A percentile compares a stretch with the other conserved stretches of the same genome.
phyloP scores from a whole-genome alignment of 2,797 vertebrate genomes.

The Hirundo rustica region DNA sequence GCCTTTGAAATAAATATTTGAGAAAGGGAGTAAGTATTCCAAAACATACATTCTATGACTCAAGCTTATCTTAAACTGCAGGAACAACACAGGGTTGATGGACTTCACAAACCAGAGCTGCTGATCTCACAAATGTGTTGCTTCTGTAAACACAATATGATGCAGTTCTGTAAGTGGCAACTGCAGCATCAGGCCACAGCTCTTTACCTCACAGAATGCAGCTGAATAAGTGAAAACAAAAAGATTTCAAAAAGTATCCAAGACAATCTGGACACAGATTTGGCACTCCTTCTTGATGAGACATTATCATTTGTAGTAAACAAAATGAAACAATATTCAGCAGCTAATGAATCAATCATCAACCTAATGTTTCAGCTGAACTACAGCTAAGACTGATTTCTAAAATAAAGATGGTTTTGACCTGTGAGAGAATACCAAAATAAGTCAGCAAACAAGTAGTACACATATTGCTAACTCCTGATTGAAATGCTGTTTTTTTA shows the following conservation, averaged over 20 bases:
- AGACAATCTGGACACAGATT: background rate
- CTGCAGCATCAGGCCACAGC: background rate
- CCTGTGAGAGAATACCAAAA: background rate
- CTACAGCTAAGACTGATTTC: background rate
- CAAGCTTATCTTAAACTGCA: background rate
- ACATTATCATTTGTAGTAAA: background rate
- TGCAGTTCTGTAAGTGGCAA: background rate
- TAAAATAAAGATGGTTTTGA: background rate
- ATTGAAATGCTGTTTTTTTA: background rate
- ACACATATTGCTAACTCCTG: background rate
- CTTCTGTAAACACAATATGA: background rate
- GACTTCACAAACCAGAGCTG: background rate
- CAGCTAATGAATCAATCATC: background rate
- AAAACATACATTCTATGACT: background rate
- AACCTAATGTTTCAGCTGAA: background rate
- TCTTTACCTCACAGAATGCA: background rate
- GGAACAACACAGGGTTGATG: background rate
- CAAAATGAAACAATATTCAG: background rate
- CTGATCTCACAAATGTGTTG: background rate
- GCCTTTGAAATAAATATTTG: conserved; percentile 77
- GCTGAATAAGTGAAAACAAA: background rate
- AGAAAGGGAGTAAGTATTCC: background rate
- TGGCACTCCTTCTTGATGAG: background rate
- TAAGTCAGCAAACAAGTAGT: background rate
- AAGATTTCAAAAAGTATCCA: background rate